Evolutionary conservation across 2,113 vertebrate species (phyloP), one percentile per base, ranked within the genome.

Genomic region (Rhea pennata): DNA sequence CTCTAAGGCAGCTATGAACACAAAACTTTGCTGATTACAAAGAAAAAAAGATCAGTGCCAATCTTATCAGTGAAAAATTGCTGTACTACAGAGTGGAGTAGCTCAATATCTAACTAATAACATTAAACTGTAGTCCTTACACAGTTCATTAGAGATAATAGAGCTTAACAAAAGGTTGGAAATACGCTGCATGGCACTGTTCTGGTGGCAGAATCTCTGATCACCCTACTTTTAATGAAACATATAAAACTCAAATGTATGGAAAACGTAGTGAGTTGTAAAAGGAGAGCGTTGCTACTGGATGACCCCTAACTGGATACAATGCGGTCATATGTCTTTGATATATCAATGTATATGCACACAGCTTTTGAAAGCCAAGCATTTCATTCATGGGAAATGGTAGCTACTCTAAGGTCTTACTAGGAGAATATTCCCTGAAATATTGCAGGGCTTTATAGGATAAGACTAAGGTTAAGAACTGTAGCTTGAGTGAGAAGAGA

Each of bases 1-100:
- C 71, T 94, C 96, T 87, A 94, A 97, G 93, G 95, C 92, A 98
- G 87, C 96, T 97, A 84, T 26, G 8, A 95, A 56, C 77, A 91
- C 53, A 95, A 70, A 83, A 59, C 19, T 79, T 46, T 70, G 48
- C 74, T 85, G 83, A 92, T 93, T 48, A 90, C 91, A 66, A 62
- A 42, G 88, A 86, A 96, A 94, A 54, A 54, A 72, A 64, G 79
- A 71, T 83, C 81, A 61, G 62, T 96, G 70, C 72, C 67, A 87
- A 91, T 88, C 95, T 82, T 53, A 72, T 86, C 48, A 70, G 59
- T 76, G 51, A 85, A 90, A 91, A 95, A 42, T 65, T 90, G 5
- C 31, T 80, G 10, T 71, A 83, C 70, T 88, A 29, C 87, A 93
- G 29, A 92, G 48, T 76, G 40, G 69, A 88, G 77, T 61, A 56